A percentile compares a stretch with the other conserved stretches of the same genome.
Conservation (phyloP, 1,140 invertebrate genomes). For the Gonatopus flavifemur region DNA sequence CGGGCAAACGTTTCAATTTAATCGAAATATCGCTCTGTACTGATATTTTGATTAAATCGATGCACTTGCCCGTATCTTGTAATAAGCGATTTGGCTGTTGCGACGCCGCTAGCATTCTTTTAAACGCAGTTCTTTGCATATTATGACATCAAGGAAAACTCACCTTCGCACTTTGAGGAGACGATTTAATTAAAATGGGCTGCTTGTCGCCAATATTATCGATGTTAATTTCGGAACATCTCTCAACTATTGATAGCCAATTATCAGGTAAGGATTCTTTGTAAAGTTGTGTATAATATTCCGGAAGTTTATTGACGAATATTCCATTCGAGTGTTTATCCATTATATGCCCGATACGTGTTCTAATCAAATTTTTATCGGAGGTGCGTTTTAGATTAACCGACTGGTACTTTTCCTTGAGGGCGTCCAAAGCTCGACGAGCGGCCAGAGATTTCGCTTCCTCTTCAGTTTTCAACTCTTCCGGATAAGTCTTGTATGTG, state of each 20-base stretch:
- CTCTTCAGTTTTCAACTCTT: conserved; percentile 56
- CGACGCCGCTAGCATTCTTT: too few species aligned
- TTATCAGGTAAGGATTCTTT: conserved; percentile 59
- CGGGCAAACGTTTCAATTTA: too few species aligned
- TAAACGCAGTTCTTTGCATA: too few species aligned
- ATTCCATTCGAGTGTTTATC: conserved; percentile 59
- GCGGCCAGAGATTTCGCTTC: conserved; percentile 61
- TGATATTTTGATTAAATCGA: too few species aligned
- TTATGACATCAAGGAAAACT: too few species aligned
- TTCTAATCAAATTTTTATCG: conserved; percentile 37
- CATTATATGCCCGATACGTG: conserved; percentile 56
- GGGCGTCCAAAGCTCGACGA: conserved; percentile 53
- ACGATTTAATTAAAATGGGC: too few species aligned
- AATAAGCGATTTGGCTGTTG: too few species aligned
- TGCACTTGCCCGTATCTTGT: too few species aligned
- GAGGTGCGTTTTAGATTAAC: conserved; percentile 36
- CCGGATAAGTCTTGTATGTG: conserved; percentile 62
- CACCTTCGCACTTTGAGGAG: too few species aligned
- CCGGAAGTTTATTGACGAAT: conserved; percentile 38
- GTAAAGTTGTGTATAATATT: conserved; percentile 55
- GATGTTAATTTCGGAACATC: conserved; percentile 49
- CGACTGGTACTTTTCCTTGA: conserved; percentile 45
- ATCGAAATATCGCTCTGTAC: too few species aligned
- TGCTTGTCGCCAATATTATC: too few species aligned
- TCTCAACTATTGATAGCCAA: conserved; percentile 59